Evolutionary conservation across 2,888 invertebrate species (phyloP).

Genomic region (Brachycybe producta): DNA sequence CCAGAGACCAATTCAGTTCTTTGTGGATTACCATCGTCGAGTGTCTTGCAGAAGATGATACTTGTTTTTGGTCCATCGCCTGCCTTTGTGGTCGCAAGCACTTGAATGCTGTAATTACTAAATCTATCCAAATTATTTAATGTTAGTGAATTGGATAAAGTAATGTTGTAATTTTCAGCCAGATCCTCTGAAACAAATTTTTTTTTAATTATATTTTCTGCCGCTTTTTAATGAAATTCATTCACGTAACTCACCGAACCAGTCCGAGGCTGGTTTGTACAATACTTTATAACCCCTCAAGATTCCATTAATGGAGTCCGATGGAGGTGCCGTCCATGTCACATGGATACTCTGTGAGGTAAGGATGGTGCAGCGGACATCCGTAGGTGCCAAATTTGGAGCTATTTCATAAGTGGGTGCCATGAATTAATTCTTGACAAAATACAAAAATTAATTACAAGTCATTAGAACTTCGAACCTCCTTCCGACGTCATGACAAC

Average conservation of each 20-base stretch:
- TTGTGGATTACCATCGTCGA: slow-evolving; percentile 75
- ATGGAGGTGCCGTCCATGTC: slow-evolving; percentile 85
- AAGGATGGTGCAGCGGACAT: slow-evolving; percentile 79
- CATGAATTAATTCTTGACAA: not conserved
- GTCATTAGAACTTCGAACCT: slow-evolving; percentile 26
- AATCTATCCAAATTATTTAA: slow-evolving; percentile 86
- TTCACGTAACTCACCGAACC: slow-evolving; percentile 62
- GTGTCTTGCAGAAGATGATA: slow-evolving; percentile 83
- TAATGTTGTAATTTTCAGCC: slow-evolving; percentile 10
- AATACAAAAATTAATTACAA: not conserved
- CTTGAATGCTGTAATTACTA: slow-evolving; percentile 95
- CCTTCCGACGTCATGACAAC: slow-evolving; percentile 33
- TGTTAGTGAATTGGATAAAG: slow-evolving; percentile 11
- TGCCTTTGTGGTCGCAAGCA: slow-evolving; percentile 83
- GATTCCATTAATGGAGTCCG: slow-evolving; percentile 82
- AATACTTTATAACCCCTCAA: slow-evolving; percentile 92
- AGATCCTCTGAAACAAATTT: slow-evolving; percentile 10
- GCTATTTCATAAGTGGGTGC: no score
- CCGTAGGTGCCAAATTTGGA: slow-evolving; percentile 30
- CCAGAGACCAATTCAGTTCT: no score
- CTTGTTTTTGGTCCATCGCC: slow-evolving; percentile 84
- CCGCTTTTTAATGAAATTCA: not conserved
- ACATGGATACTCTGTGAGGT: slow-evolving; percentile 90
- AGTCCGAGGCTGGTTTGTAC: slow-evolving; percentile 77
- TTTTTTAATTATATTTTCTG: not conserved